A percentile compares a stretch with the other conserved stretches of the same genome.
Evolutionary conservation across 2,797 vertebrate genomes (phyloP).

Genomic region (Acanthurus leucopareius): DNA sequence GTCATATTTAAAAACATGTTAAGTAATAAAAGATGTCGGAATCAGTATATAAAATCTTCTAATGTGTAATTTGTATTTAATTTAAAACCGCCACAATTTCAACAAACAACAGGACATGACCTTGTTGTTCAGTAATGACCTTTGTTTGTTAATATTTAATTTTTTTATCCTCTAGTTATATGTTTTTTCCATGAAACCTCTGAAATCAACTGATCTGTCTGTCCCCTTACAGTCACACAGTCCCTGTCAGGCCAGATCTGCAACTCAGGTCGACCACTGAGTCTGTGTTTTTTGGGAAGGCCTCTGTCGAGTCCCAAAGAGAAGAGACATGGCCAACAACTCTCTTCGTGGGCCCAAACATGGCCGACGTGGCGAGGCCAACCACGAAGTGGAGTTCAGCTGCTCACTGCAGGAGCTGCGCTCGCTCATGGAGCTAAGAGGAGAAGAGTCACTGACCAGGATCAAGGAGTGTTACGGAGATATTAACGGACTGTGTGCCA

Average conservation of each 20-base stretch:
- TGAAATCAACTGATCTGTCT: background rate
- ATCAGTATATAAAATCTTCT: background rate
- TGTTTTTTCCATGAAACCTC: background rate
- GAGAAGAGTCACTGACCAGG: constrained; percentile 89
- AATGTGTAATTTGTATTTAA: background rate
- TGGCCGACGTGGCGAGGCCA: constrained; percentile 88
- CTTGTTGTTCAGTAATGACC: background rate
- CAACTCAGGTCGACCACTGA: constrained; percentile 65
- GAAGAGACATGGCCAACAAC: constrained; percentile 91
- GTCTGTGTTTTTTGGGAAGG: constrained; percentile 70
- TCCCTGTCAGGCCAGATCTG: constrained; percentile 55
- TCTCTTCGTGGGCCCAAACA: constrained; percentile 92
- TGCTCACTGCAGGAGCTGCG: constrained; percentile 92
- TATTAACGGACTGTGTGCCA: constrained; percentile 91
- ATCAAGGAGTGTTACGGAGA: constrained; percentile 93
- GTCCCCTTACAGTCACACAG: constrained; percentile 52
- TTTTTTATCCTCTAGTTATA: background rate
- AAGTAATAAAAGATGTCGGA: background rate
- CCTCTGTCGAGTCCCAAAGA: constrained; percentile 73
- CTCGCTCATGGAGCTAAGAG: constrained; percentile 95
- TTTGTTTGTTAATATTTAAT: background rate
- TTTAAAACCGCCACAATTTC: background rate
- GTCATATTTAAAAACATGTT: background rate
- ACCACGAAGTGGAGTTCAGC: constrained; percentile 91
- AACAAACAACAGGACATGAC: background rate